Evolutionary conservation across 92 coral and sea anemone species (phyloP).

Genomic region (Parazoanthus swiftii): DNA sequence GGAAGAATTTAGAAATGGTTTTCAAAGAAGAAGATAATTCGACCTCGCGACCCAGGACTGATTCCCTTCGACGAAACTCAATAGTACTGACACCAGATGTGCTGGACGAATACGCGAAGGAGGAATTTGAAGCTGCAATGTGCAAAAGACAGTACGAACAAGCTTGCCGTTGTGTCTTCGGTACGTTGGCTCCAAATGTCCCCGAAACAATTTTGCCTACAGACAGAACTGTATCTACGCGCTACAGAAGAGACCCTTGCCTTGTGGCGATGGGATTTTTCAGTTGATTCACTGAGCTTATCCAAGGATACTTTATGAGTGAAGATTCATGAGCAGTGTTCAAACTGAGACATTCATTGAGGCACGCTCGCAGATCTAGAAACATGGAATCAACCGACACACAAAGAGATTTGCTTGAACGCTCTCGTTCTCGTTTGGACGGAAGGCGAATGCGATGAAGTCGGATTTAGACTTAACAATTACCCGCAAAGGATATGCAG

Average conservation of each 20-base stretch:
- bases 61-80: conserved; percentile 69
- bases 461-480: background rate
- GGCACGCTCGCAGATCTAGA: conserved; percentile 4
- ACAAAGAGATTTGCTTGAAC: conserved; percentile 9
- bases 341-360: background rate
- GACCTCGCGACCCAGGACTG: conserved; percentile 41
- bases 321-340: background rate
- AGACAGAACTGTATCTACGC: conserved; percentile 61
- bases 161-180: conserved; percentile 75
- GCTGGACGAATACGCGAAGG: conserved; percentile 74
- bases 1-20: conserved; percentile 12
- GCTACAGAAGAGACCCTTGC: conserved; percentile 69
- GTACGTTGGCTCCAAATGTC: conserved; percentile 55
- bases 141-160: conserved; percentile 78
- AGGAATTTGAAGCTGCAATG: conserved; percentile 69
- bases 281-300: background rate
- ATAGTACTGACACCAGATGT: conserved; percentile 82
- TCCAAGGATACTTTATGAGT: background rate
- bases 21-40: conserved; percentile 25
- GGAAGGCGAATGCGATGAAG: background rate
- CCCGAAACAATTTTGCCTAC: conserved; percentile 52
- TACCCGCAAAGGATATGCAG: background rate
- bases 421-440: background rate
- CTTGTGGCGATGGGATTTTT: conserved; percentile 71
- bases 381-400: background rate